A percentile compares a stretch with the other conserved stretches of the same genome.
Evolutionary conservation across 2,113 vertebrate species (phyloP).

Genomic region (Silurus asotus): DNA sequence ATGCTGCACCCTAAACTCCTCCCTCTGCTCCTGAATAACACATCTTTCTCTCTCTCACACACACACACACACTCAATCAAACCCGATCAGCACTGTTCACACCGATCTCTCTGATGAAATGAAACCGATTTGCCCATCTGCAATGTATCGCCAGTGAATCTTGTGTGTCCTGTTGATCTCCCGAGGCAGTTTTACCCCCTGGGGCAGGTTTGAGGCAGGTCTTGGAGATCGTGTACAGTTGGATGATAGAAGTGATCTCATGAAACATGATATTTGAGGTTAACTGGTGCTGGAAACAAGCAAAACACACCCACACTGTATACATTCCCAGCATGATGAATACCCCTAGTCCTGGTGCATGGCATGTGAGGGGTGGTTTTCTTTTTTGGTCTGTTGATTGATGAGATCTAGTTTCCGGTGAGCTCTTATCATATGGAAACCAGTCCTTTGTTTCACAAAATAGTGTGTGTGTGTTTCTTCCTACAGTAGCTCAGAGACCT

Average conservation of each 20-base stretch:
- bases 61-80: neutral
- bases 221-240: neutral
- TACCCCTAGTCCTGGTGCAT: conserved; percentile 52
- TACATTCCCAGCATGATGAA: conserved; percentile 22
- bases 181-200: neutral
- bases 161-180: neutral
- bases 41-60: neutral
- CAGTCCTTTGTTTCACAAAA: neutral
- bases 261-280: neutral
- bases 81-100: neutral
- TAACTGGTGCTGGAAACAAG: neutral
- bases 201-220: neutral
- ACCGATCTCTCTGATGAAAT: neutral
- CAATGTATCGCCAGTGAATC: neutral
- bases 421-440: neutral
- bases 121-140: no score
- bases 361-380: conserved; percentile 30
- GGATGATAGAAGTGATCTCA: neutral
- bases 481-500: neutral
- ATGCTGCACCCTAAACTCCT: neutral
- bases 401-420: neutral
- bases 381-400: conserved; percentile 22
- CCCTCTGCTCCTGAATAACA: conserved; percentile 35
- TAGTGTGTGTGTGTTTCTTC: neutral
- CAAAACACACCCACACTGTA: conserved; percentile 20